These are phyloP conservation scores for Gymnothorax reevesii DNA, from an alignment of 2,797 vertebrate genomes.

Conservation along the genomic window DNA sequence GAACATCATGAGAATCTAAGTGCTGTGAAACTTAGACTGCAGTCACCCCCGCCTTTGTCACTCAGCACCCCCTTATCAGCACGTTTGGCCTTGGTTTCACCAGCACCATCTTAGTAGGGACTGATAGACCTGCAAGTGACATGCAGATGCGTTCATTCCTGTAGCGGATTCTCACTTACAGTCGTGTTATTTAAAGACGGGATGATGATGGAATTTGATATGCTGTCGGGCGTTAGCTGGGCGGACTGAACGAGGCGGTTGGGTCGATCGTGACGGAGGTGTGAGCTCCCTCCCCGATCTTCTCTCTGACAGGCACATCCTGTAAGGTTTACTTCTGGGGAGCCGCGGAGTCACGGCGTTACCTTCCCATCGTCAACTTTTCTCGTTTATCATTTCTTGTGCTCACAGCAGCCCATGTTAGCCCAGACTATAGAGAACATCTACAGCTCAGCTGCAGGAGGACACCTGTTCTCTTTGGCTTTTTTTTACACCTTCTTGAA, in stretches of 20 bases:
- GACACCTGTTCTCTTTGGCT: not conserved
- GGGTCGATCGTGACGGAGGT: conserved; percentile 39
- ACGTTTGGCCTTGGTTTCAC: conserved; percentile 22
- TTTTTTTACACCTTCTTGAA: conserved; percentile 19
- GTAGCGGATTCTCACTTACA: conserved; percentile 41
- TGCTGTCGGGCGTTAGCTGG: conserved; percentile 45
- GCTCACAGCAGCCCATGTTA: conserved; percentile 3
- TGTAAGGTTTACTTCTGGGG: conserved; percentile 28
- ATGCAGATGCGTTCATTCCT: conserved; percentile 63
- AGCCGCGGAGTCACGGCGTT: conserved; percentile 49
- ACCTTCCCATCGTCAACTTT: not conserved
- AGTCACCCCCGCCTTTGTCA: not conserved
- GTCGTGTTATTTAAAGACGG: conserved; percentile 60
- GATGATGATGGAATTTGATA: conserved; percentile 57
- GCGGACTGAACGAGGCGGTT: conserved; percentile 39
- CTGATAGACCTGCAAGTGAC: conserved; percentile 57
- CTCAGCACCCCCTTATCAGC: too few species aligned
- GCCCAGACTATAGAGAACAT: not conserved
- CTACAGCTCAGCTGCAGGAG: not conserved
- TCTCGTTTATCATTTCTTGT: not conserved
- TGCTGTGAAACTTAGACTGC: too few species aligned
- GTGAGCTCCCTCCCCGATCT: conserved; percentile 35
- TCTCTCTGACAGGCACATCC: conserved; percentile 48
- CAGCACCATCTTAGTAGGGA: conserved; percentile 49
- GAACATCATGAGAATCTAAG: too few species aligned